Evolutionary conservation across 1,140 invertebrate species (phyloP), one percentile per base, ranked within the genome.

Genomic region (Caenorhabditis briggsae): DNA sequence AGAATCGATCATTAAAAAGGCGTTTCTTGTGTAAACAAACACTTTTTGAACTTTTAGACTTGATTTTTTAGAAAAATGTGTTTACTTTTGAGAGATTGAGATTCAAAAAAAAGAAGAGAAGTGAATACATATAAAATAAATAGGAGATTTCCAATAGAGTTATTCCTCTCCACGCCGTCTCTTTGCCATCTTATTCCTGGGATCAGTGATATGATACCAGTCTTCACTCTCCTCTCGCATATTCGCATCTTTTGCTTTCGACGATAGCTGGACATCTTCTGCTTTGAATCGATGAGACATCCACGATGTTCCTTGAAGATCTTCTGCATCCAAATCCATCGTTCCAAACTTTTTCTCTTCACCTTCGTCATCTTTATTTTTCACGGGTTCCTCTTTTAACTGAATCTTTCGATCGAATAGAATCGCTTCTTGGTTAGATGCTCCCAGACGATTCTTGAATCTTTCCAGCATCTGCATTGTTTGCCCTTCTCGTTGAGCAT

Each of bases 221-320:
- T 98, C 97, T 90, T 96, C 95, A 84, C 95, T 94, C 46, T 91
- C 87, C 7, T 94, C 91, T 92, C 96, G 97, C 6, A 95, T 96
- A 89, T 96, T 98, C 0, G 97, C 97, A 94, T 99, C 98, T 92
- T 97, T 96, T 0, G 97, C 97, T 82, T 97, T 93, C 20, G 96
- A 95, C 0, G 95, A 94, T 86, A 95, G 94, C 12, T 95, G 95
- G 5, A 82, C 64, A 88, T 96, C 95, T 92, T 96, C 97, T 14
- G 91, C 91, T 46, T 91, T 83, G 56, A 99, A 93, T 55, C 94
- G 94, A 91, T 97, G 96, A 6, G 94, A 94, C 92, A 98, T 93
- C 92, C 93, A 93, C 11, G 93, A 93, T 18, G 92, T 86, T 90
- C 93, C 93, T 82, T 88, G 82, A 16, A 83, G 74, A 87, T 92